These are phyloP conservation scores for Microtus pennsylvanicus DNA, from an alignment of 2,113 vertebrate genomes.

Conservation along the genomic window DNA sequence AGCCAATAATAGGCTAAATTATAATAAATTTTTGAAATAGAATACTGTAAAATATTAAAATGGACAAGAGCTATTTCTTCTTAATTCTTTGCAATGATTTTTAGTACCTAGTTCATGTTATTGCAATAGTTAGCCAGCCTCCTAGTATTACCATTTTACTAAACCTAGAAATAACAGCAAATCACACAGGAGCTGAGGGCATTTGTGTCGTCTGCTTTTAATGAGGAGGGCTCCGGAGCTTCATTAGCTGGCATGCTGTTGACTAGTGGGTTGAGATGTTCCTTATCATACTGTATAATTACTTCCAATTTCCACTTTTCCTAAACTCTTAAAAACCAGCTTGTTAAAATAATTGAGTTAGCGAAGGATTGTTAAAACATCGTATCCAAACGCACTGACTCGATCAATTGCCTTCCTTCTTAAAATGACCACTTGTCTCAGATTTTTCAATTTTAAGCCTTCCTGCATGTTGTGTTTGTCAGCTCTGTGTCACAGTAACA, in stretches of 20 bases:
- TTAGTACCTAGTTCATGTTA: background rate
- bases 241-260: background rate
- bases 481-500: background rate
- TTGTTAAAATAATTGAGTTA: conserved; percentile 23
- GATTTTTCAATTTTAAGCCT: conserved; percentile 34
- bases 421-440: background rate
- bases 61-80: background rate
- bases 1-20: background rate
- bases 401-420: conserved; percentile 18
- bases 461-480: background rate
- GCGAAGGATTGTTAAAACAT: conserved; percentile 14
- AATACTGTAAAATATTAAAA: background rate
- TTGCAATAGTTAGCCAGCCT: background rate
- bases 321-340: background rate
- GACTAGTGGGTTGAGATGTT: background rate
- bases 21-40: background rate
- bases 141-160: background rate
- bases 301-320: background rate
- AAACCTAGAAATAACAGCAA: conserved; percentile 14
- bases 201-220: background rate
- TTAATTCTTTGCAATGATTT: background rate
- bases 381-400: background rate
- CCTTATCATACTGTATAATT: background rate
- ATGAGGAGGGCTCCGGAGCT: background rate
- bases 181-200: background rate